Evolutionary conservation across 2,113 vertebrate genomes (phyloP).

Genomic region (Microcebus murinus): DNA sequence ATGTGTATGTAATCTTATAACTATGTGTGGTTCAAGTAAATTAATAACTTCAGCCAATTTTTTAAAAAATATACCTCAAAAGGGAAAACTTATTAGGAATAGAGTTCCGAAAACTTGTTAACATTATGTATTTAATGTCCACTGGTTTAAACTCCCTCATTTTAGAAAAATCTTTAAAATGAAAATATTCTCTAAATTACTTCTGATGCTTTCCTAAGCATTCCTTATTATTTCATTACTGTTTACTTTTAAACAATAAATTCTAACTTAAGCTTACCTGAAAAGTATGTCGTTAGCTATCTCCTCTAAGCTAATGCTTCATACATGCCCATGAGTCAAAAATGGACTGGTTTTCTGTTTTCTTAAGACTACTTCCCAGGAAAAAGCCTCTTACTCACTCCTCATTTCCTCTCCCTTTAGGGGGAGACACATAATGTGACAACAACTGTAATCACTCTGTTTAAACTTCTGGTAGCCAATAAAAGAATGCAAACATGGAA

Average conservation of each 20-base stretch:
- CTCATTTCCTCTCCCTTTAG: not conserved
- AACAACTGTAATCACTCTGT: not conserved
- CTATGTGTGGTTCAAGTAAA: not conserved
- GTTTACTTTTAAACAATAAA: constrained; percentile 35
- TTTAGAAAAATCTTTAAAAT: constrained; percentile 42
- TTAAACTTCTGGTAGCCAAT: not conserved
- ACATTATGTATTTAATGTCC: not conserved
- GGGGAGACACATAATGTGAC: not conserved
- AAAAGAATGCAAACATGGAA: constrained; percentile 24
- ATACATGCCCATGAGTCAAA: not conserved
- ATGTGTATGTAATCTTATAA: not conserved
- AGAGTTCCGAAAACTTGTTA: constrained; percentile 11
- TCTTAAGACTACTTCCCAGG: not conserved
- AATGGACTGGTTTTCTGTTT: constrained; percentile 11
- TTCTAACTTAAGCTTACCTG: constrained; percentile 3
- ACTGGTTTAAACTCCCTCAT: not conserved
- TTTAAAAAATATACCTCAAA: not conserved
- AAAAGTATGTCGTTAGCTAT: constrained; percentile 30
- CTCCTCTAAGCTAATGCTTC: constrained; percentile 23
- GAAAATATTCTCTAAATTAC: constrained; percentile 14
- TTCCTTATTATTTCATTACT: not conserved
- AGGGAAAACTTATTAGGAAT: not conserved
- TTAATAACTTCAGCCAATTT: not conserved
- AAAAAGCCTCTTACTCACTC: not conserved
- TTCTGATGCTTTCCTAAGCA: not conserved